Evolutionary conservation across 2,113 vertebrate genomes (phyloP).

Genomic region (Ameiurus melas): DNA sequence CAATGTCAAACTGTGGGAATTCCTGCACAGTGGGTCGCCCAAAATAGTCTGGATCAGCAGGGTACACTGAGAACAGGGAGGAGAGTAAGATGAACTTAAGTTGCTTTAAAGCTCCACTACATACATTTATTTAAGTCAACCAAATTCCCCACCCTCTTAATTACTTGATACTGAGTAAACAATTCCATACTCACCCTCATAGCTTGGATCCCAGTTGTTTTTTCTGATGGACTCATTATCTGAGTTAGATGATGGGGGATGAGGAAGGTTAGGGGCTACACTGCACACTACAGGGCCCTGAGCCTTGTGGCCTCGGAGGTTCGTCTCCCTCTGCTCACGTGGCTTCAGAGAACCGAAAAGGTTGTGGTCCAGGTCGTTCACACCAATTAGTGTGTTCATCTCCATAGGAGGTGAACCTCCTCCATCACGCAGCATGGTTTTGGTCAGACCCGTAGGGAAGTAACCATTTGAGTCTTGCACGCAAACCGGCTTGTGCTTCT

Average conservation of each 20-base stretch:
- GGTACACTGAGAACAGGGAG: slow-evolving; percentile 68
- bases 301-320: slow-evolving; percentile 60
- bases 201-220: slow-evolving; percentile 87
- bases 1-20: slow-evolving; percentile 84
- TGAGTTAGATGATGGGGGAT: slow-evolving; percentile 73
- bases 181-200: slow-evolving; percentile 79
- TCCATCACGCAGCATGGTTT: slow-evolving; percentile 76
- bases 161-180: neutral
- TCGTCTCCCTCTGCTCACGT: slow-evolving; percentile 60
- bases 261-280: slow-evolving; percentile 89
- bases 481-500: slow-evolving; percentile 81
- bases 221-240: slow-evolving; percentile 87
- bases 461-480: slow-evolving; percentile 89
- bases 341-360: slow-evolving; percentile 73
- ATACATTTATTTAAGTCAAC: neutral
- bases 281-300: slow-evolving; percentile 88
- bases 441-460: slow-evolving; percentile 75
- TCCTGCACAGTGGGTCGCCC: slow-evolving; percentile 78
- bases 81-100: neutral
- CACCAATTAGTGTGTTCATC: slow-evolving; percentile 72
- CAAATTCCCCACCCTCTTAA: neutral
- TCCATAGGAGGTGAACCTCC: slow-evolving; percentile 76
- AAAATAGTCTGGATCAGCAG: slow-evolving; percentile 86
- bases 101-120: neutral
- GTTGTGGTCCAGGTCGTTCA: slow-evolving; percentile 76